Percentiles rank a stretch among this genome's conserved stretches.
Conservation (phyloP, 2,797 vertebrate species). For the Syndactyla subalaris region DNA sequence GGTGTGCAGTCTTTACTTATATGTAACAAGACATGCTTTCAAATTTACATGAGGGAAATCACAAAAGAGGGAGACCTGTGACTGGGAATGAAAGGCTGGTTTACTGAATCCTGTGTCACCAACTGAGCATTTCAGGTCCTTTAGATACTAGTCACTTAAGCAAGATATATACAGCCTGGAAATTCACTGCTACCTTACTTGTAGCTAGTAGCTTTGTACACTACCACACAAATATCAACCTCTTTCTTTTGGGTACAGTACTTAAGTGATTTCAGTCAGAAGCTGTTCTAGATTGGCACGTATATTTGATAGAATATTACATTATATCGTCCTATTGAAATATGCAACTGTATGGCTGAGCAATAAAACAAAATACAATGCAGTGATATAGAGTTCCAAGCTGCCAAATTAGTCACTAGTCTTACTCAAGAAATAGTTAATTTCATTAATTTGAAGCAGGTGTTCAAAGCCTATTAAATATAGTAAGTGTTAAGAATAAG, state of each 20-base stretch:
- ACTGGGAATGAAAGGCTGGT: background rate
- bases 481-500: background rate
- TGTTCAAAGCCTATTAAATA: background rate
- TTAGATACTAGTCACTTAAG: background rate
- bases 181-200: background rate
- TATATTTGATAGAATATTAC: background rate
- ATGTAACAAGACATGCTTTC: background rate
- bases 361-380: background rate
- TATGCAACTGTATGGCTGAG: background rate
- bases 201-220: background rate
- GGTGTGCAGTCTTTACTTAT: background rate
- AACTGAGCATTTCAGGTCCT: background rate
- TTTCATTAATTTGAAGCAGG: background rate
- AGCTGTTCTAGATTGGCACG: background rate
- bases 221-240: background rate
- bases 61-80: background rate
- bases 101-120: background rate
- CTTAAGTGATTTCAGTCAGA: background rate
- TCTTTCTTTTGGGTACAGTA: background rate
- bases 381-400: background rate
- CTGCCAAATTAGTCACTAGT: background rate
- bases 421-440: background rate
- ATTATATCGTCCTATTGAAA: background rate
- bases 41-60: background rate
- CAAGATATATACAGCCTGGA: background rate